Evolutionary conservation across 2,113 vertebrate species (phyloP).

Genomic region (Emydura subglobosa): DNA sequence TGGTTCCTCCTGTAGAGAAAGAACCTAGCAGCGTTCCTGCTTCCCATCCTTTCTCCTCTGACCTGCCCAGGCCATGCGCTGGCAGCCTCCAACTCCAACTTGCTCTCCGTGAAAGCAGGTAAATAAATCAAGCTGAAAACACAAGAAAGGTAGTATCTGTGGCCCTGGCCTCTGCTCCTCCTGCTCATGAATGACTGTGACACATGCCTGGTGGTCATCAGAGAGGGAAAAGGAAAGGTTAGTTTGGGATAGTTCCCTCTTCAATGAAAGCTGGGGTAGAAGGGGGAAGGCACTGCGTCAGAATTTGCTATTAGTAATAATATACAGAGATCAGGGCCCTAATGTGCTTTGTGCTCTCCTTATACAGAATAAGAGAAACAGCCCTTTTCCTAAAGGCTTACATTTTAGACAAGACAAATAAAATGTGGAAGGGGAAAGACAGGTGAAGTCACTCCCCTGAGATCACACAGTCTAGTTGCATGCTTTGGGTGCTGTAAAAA

Average conservation of each 20-base stretch:
- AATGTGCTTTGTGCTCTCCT: background rate
- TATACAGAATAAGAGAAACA: background rate
- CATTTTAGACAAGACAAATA: background rate
- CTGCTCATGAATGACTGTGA: fast-evolving
- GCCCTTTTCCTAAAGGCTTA: background rate
- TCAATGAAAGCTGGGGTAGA: background rate
- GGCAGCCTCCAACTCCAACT: background rate
- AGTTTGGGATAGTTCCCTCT: background rate
- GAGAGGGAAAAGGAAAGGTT: background rate
- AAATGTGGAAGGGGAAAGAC: background rate
- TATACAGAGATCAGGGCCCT: background rate
- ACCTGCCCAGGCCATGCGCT: background rate
- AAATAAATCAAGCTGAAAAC: background rate
- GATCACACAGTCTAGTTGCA: background rate
- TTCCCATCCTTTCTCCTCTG: background rate
- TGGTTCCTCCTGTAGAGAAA: background rate
- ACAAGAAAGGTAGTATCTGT: background rate
- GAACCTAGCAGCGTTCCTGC: background rate
- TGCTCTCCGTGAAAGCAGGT: background rate
- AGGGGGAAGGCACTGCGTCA: background rate
- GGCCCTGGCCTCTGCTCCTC: background rate
- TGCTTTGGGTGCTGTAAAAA: background rate
- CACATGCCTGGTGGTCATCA: background rate
- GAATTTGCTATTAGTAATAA: background rate
- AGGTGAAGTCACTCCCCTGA: background rate